Percentiles rank a stretch among this genome's conserved stretches.
Conservation (phyloP, 2,888 invertebrate species). For the Odiellus spinosus region DNA sequence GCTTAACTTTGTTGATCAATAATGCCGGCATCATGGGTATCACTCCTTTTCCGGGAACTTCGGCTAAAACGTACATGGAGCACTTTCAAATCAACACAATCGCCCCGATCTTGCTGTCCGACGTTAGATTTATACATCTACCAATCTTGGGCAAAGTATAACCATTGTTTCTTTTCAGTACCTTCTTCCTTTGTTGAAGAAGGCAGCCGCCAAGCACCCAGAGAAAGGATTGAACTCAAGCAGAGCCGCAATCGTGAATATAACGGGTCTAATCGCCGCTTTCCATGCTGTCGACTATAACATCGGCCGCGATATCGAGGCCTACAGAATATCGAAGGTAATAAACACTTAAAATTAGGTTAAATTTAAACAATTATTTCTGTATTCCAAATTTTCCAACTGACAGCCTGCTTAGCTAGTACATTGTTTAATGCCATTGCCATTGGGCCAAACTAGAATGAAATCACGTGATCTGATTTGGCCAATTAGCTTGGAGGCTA, state of each 20-base stretch:
- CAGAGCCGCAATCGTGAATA: conserved; percentile 8
- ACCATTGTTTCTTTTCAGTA: background rate
- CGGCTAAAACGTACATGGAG: conserved; percentile 50
- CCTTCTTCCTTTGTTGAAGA: background rate
- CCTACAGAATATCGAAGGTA: conserved; percentile 2
- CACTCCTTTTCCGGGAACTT: conserved; percentile 46
- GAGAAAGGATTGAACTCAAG: background rate
- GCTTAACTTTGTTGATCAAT: conserved; percentile 71
- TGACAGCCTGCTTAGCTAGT: too few species aligned
- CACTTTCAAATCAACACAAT: conserved; percentile 57
- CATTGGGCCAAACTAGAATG: too few species aligned
- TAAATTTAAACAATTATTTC: too few species aligned
- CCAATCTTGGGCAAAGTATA: too few species aligned
- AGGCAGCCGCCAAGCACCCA: background rate
- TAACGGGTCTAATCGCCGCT: conserved; percentile 3
- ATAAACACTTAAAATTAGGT: too few species aligned
- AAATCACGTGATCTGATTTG: too few species aligned
- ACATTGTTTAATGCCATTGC: too few species aligned
- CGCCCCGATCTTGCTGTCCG: conserved; percentile 64
- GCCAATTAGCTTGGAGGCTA: too few species aligned
- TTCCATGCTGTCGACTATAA: background rate
- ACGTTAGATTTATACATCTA: conserved; percentile 25
- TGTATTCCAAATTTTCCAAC: too few species aligned
- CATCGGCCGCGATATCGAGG: background rate
- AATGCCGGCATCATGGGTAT: conserved; percentile 63